Percentiles rank a stretch among this genome's conserved stretches.
Evolutionary conservation across 1,140 invertebrate genomes (phyloP).

Genomic region (Brachionus manjavacas): DNA sequence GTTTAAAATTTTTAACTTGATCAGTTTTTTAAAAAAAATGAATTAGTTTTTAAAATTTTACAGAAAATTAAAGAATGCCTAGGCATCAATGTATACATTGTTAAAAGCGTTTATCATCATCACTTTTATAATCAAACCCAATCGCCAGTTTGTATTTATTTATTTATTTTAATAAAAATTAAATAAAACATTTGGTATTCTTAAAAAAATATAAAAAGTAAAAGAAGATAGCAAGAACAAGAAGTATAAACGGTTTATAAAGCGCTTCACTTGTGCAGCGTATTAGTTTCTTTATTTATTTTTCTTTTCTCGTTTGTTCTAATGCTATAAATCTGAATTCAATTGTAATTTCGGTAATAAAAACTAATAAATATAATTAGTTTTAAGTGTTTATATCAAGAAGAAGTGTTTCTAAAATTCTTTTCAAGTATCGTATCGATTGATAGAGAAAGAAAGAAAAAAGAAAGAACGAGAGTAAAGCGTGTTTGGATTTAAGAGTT

Average conservation of each 20-base stretch:
- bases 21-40: no score
- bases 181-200: constrained; percentile 30
- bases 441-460: not conserved
- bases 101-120: constrained; percentile 21
- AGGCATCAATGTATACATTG: not conserved
- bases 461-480: not conserved
- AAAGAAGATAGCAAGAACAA: not conserved
- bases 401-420: constrained; percentile 35
- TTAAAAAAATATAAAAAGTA: not conserved
- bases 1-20: no score
- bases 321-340: constrained; percentile 36
- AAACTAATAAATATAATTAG: constrained; percentile 41
- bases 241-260: constrained; percentile 1
- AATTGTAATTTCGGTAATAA: constrained; percentile 38
- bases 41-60: not conserved
- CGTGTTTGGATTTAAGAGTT: constrained; percentile 1
- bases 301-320: constrained; percentile 17
- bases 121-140: not conserved
- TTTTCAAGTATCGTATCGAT: constrained; percentile 11
- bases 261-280: constrained; percentile 32
- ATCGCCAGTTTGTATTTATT: not conserved
- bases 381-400: constrained; percentile 39
- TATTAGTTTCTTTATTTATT: constrained; percentile 37
- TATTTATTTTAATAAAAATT: constrained; percentile 20
- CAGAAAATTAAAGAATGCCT: not conserved